Percentiles rank a stretch among this genome's conserved stretches.
phyloP scores from a whole-genome alignment of 2,113 vertebrate genomes.

The Vulpes vulpes region DNA sequence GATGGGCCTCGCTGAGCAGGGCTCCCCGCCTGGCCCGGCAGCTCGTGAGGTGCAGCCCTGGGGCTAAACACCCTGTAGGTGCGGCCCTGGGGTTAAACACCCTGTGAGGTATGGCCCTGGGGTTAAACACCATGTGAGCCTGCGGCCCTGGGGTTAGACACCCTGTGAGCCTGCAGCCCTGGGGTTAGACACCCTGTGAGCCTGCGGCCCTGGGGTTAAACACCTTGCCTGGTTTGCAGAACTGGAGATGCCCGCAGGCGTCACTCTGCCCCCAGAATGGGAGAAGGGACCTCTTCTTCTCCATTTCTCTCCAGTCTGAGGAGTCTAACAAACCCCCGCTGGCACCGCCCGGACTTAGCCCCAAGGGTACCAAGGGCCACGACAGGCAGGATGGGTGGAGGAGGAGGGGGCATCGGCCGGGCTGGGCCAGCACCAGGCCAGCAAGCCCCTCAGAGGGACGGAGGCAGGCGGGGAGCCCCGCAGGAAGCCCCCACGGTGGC shows the following conservation, averaged over 20 bases:
- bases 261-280: conserved; percentile 24
- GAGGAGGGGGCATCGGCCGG: not conserved
- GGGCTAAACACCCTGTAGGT: too few relatives aligned
- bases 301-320: conserved; percentile 29
- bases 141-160: not conserved
- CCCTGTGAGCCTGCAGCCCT: not conserved
- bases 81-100: not conserved
- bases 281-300: conserved; percentile 41
- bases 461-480: too few relatives aligned
- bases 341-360: not conserved
- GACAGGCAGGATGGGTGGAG: not conserved
- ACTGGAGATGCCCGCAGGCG: not conserved
- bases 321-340: conserved; percentile 57
- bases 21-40: too few relatives aligned
- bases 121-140: too few relatives aligned
- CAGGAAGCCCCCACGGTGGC: too few relatives aligned
- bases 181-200: not conserved
- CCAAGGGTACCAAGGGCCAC: not conserved
- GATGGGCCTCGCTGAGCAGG: too few relatives aligned
- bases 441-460: too few relatives aligned
- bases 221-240: not conserved
- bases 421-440: too few relatives aligned
- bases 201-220: too few relatives aligned
- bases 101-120: too few relatives aligned
- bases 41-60: too few relatives aligned